Evolutionary conservation across 2,797 vertebrate genomes (phyloP).

Genomic region (Helostoma temminkii): DNA sequence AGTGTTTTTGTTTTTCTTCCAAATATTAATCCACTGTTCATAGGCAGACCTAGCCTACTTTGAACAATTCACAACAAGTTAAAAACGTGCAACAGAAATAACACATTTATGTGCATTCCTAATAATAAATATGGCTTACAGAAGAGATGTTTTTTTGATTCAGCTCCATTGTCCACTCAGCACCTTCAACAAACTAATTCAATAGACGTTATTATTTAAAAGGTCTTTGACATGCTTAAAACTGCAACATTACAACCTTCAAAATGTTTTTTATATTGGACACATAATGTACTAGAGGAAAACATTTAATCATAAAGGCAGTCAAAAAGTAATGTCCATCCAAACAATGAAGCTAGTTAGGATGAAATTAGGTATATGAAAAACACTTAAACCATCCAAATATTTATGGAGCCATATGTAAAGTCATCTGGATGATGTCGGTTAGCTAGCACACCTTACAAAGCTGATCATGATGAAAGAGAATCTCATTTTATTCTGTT

Average conservation of each 20-base stretch:
- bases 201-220: not conserved
- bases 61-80: not conserved
- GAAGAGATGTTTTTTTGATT: not conserved
- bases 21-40: too few species aligned
- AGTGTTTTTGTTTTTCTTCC: too few species aligned
- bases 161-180: not conserved
- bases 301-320: too few species aligned
- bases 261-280: not conserved
- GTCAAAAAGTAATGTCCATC: too few species aligned
- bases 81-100: not conserved
- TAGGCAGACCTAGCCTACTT: not conserved
- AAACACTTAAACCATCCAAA: too few species aligned
- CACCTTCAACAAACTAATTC: not conserved
- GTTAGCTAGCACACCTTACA: constrained; percentile 30
- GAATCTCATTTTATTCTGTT: constrained; percentile 8
- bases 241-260: not conserved
- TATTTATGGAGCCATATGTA: too few species aligned
- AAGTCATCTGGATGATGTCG: too few species aligned
- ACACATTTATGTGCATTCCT: not conserved
- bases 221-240: not conserved
- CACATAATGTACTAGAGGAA: too few species aligned
- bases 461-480: constrained; percentile 13
- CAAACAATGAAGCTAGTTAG: too few species aligned
- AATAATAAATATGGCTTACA: not conserved
- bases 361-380: too few species aligned